Evolutionary conservation across 2,888 invertebrate species (phyloP).

Genomic region (Portevinia maculata): DNA sequence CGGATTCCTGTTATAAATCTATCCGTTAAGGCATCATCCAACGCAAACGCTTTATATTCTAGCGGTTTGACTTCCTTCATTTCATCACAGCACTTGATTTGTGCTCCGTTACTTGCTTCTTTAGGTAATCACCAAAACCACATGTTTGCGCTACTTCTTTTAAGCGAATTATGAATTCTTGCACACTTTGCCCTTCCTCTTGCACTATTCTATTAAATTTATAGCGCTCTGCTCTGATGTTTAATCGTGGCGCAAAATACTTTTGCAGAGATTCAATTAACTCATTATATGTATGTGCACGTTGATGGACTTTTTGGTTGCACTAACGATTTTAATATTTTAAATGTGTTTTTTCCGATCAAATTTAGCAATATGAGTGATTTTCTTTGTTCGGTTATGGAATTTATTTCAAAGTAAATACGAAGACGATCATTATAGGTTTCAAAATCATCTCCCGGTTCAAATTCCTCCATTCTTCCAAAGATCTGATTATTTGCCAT

Average conservation of each 20-base stretch:
- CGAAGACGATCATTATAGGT: not conserved
- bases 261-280: not conserved
- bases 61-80: slow-evolving; percentile 21
- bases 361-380: not conserved
- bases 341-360: slow-evolving; percentile 6
- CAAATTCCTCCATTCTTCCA: not conserved
- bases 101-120: not conserved
- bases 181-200: slow-evolving; percentile 25
- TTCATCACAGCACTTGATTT: not conserved
- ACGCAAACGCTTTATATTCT: slow-evolving; percentile 4
- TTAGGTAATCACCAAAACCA: slow-evolving; percentile 4
- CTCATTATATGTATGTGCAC: not conserved
- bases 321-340: not conserved
- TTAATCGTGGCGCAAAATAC: slow-evolving; percentile 12
- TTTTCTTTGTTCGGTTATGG: not conserved
- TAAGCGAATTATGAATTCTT: slow-evolving; percentile 20
- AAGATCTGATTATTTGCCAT: not conserved
- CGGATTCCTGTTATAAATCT: slow-evolving; percentile 23
- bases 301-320: slow-evolving; percentile 1
- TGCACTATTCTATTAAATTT: slow-evolving; percentile 28
- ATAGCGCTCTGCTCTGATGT: slow-evolving; percentile 22
- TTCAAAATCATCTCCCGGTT: not conserved
- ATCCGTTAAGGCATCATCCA: slow-evolving; percentile 32
- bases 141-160: slow-evolving; percentile 28
- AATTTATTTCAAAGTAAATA: slow-evolving; percentile 11